These are phyloP conservation scores for Cebidichthys violaceus DNA, from an alignment of 2,113 vertebrate species.

Conservation along the genomic window DNA sequence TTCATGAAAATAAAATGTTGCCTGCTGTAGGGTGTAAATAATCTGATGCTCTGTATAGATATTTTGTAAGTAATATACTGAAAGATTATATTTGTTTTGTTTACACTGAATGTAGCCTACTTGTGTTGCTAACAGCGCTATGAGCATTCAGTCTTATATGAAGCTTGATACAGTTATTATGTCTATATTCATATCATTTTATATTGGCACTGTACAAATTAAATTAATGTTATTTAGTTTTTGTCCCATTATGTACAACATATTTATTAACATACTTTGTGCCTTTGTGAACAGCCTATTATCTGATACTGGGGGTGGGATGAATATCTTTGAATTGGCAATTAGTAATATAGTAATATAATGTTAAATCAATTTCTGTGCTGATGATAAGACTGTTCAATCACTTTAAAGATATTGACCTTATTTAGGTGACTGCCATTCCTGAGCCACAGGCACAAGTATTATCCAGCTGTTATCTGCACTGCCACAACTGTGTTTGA, in stretches of 20 bases:
- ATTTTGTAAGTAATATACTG: conserved; percentile 66
- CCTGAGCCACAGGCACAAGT: conserved; percentile 68
- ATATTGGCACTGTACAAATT: conserved; percentile 61
- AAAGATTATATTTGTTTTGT: conserved; percentile 63
- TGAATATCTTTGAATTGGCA: conserved; percentile 34
- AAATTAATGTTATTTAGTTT: conserved; percentile 69
- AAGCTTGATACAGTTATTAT: conserved; percentile 46
- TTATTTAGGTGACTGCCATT: conserved; percentile 62
- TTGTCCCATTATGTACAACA: conserved; percentile 51
- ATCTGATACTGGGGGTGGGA: conserved; percentile 53
- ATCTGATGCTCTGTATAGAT: conserved; percentile 55
- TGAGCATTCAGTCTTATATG: conserved; percentile 22
- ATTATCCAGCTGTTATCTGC: conserved; percentile 50
- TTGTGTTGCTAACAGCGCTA: conserved; percentile 28
- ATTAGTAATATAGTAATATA: conserved; percentile 17
- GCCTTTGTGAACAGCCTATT: conserved; percentile 60
- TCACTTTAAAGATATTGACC: conserved; percentile 27
- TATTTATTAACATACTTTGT: conserved; percentile 76
- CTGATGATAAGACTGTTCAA: conserved; percentile 28
- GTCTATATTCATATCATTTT: conserved; percentile 66
- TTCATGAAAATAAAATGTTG: conserved; percentile 23
- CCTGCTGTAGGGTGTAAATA: conserved; percentile 63
- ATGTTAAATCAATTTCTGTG: conserved; percentile 18
- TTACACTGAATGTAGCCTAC: conserved; percentile 59
- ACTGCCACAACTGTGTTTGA: conserved; percentile 59